Evolutionary conservation across 2,888 invertebrate genomes (phyloP).

Genomic region (Globia sparganii): DNA sequence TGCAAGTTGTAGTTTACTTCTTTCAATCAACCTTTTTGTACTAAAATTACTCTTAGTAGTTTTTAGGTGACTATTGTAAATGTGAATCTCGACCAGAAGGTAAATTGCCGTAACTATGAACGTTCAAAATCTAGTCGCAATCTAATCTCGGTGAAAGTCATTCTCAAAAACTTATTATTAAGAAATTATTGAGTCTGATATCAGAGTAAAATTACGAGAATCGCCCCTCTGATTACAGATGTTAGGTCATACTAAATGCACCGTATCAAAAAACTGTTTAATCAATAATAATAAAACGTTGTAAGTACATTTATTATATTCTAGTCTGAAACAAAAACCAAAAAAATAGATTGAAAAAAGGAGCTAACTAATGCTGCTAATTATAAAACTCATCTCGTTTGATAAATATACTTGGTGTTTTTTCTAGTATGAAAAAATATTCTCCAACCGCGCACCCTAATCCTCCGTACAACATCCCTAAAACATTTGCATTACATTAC

Average conservation of each 20-base stretch:
- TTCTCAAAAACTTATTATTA: too few relatives aligned
- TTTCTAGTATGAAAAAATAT: background rate
- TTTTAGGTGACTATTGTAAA: background rate
- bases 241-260: background rate
- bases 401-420: background rate
- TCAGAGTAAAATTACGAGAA: too few relatives aligned
- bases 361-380: background rate
- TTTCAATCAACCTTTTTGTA: background rate
- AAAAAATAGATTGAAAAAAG: background rate
- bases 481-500: conserved; percentile 68
- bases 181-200: too few relatives aligned
- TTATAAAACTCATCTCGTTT: background rate
- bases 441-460: conserved; percentile 30
- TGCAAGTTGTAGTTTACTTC: background rate
- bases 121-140: too few relatives aligned
- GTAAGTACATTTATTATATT: background rate
- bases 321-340: background rate
- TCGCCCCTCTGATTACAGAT: background rate
- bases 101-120: too few relatives aligned
- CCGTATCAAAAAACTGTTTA: background rate
- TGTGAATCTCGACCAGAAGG: too few relatives aligned
- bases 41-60: background rate
- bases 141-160: too few relatives aligned
- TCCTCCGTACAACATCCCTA: conserved; percentile 20
- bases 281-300: background rate